A percentile compares a stretch with the other conserved stretches of the same genome.
phyloP scores from a whole-genome alignment of 2,113 vertebrate genomes.

The Ariopsis seemanni region DNA sequence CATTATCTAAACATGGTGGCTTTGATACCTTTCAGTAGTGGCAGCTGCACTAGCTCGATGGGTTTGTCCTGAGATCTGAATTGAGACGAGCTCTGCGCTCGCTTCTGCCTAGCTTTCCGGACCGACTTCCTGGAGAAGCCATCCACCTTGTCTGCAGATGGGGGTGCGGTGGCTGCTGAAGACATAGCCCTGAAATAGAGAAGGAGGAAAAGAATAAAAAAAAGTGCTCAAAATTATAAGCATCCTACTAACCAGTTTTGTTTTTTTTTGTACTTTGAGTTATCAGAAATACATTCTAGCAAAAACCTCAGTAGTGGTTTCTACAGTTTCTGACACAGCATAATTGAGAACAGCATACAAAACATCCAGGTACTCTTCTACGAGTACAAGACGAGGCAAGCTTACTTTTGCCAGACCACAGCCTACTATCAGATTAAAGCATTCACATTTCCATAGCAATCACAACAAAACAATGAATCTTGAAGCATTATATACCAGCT shows the following conservation, averaged over 20 bases:
- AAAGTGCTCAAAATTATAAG: not conserved
- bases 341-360: not conserved
- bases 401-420: not conserved
- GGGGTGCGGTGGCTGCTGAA: constrained; percentile 96
- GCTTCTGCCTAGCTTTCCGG: constrained; percentile 99
- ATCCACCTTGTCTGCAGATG: constrained; percentile 99
- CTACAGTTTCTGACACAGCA: not conserved
- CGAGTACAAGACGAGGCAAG: not conserved
- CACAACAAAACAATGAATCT: not conserved
- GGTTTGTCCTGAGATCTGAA: constrained; percentile 99
- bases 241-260: not conserved
- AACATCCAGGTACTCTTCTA: not conserved
- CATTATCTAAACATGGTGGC: not conserved
- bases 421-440: not conserved
- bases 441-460: not conserved
- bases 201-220: constrained; percentile 28
- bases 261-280: not conserved
- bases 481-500: not conserved
- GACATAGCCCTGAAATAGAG: constrained; percentile 91
- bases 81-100: constrained; percentile 97
- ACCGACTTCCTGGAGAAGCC: constrained; percentile 99
- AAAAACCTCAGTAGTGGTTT: not conserved
- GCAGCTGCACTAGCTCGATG: constrained; percentile 95
- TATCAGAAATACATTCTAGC: not conserved
- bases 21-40: constrained; percentile 91